These are phyloP conservation scores for Drusus annulatus DNA, from an alignment of 1,140 invertebrate species.

Conservation along the genomic window DNA sequence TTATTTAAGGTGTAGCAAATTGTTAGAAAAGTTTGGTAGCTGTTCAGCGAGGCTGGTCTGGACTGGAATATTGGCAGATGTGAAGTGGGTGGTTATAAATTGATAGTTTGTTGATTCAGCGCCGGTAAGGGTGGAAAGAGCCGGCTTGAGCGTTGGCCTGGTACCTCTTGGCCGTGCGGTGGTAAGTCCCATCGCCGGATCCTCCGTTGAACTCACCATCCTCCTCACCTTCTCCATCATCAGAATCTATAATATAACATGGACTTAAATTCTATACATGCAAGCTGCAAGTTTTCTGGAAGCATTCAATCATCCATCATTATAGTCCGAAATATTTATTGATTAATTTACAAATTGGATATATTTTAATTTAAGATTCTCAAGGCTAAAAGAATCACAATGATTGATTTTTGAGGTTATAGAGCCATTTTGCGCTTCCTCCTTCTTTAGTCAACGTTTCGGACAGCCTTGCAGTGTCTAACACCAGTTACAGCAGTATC, in stretches of 20 bases:
- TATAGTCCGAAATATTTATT: too few relatives aligned
- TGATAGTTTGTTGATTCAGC: conserved; percentile 59
- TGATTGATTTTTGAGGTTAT: too few relatives aligned
- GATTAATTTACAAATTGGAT: too few relatives aligned
- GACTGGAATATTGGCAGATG: conserved; percentile 1
- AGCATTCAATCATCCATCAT: too few relatives aligned
- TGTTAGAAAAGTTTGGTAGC: background rate
- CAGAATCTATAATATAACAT: conserved; percentile 14
- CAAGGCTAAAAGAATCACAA: too few relatives aligned
- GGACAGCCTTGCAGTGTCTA: too few relatives aligned
- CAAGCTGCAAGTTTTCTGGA: background rate
- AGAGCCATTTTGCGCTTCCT: too few relatives aligned
- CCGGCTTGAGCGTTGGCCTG: conserved; percentile 62
- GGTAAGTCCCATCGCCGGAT: conserved; percentile 67
- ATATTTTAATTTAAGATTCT: too few relatives aligned
- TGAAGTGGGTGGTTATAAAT: background rate
- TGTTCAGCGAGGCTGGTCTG: conserved; percentile 3
- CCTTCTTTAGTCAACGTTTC: too few relatives aligned
- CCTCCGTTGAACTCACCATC: conserved; percentile 66
- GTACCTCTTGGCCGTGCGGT: conserved; percentile 65
- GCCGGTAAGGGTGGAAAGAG: conserved; percentile 69
- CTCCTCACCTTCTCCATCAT: conserved; percentile 53
- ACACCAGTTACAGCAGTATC: too few relatives aligned
- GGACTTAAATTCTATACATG: background rate
- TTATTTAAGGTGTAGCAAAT: too few relatives aligned